Evolutionary conservation across 2,888 invertebrate genomes (phyloP), one percentile per base, ranked within the genome.

Genomic region (Eulithis prunata): DNA sequence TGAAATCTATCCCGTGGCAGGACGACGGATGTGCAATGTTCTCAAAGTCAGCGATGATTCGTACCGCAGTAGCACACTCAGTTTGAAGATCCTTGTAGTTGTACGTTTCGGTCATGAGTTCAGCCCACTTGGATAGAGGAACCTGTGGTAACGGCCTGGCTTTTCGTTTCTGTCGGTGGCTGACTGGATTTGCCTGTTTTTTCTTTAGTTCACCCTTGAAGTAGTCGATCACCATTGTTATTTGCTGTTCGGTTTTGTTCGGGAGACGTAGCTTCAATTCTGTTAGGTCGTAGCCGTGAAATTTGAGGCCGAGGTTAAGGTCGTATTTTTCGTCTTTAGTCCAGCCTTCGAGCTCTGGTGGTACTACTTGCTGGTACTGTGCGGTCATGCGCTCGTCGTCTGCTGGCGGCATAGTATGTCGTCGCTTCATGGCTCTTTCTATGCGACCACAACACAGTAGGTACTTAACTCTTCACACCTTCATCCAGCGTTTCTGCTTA

Each of bases 41-140:
- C 71, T 92, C 91, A 66, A 86, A 79, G 11, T 91, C 86, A n/a
- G 90, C 90, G 38, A 93, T 88, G 13, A 90, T 70, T 28, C 89
- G 78, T 2, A 93, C 60, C 0, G 89, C 90, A 8, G 80, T 78
- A 2, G 85, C 74, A 2, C 81, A 85, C 60, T 91, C 90, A 0
- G 89, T 90, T 47, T 82, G 78, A 2, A 89, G 78, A 1, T 89
- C 85, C 13, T 81, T 78, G 36, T 75, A 83, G 3, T 65, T 70
- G n/a, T 83, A 69, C 2, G 76, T 72, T 46, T 89, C 84, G 11
- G 82, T 83, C 41, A 92, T 73, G 46, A 84, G 63, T 64, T 86
- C 84, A 0, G 88, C 85, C 91, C 91, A 91, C 38, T 75, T 74
- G 4, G 81, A 75, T 43, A 91, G 64, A 1, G 91, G 90, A 10